phyloP scores from a whole-genome alignment of 2,113 vertebrate genomes.

The Cryptotis parvus region DNA sequence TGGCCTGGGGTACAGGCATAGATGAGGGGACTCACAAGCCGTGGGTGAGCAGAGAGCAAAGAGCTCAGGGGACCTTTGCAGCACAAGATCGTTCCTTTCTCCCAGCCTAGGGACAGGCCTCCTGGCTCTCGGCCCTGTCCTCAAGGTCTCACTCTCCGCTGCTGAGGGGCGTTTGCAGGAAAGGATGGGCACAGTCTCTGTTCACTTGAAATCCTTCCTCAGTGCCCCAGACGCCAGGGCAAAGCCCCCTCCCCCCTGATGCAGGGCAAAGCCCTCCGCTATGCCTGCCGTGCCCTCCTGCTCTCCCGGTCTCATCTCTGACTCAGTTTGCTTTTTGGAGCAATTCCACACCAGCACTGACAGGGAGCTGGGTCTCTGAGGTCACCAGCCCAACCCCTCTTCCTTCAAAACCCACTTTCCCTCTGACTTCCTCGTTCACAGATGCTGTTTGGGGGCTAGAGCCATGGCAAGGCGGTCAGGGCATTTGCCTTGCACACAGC shows the following conservation, averaged over 20 bases:
- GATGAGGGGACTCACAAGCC: neutral
- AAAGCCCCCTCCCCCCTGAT: neutral
- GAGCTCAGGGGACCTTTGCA: neutral
- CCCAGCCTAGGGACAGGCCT: neutral
- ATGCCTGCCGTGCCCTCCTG: too few species aligned
- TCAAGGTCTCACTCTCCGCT: too few species aligned
- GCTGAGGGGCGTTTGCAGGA: neutral
- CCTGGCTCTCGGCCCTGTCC: neutral
- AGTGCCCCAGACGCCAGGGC: neutral
- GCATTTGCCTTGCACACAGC: too few species aligned
- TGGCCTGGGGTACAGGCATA: neutral
- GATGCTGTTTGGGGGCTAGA: too few species aligned
- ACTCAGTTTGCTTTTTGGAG: neutral
- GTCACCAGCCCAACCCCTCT: neutral
- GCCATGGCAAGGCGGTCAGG: too few species aligned
- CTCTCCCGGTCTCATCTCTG: neutral
- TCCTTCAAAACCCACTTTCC: constrained; percentile 29
- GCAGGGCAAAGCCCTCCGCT: too few species aligned
- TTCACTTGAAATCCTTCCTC: neutral
- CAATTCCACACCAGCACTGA: neutral
- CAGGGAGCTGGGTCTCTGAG: neutral
- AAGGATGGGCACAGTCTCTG: neutral
- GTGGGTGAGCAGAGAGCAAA: neutral
- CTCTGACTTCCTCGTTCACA: neutral
- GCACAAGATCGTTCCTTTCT: neutral